phyloP scores from a whole-genome alignment of 2,888 invertebrate genomes.

The Xanthia icteritia region DNA sequence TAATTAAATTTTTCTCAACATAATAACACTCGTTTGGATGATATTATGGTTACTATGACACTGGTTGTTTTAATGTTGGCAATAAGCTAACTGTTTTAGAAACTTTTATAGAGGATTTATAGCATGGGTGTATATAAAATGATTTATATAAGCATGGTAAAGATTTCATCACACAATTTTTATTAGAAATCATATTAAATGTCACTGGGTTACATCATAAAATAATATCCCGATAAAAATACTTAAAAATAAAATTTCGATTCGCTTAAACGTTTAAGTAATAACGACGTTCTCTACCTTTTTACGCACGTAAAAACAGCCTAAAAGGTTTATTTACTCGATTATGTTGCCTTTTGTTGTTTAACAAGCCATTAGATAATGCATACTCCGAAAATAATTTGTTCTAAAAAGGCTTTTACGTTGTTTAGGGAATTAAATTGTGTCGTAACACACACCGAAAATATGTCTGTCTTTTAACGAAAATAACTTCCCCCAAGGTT shows the following conservation, averaged over 20 bases:
- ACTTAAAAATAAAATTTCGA: slow-evolving; percentile 45
- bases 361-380: slow-evolving; percentile 69
- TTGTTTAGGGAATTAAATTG: slow-evolving; percentile 50
- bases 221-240: slow-evolving; percentile 34
- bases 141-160: slow-evolving; percentile 14
- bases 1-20: too few relatives aligned
- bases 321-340: slow-evolving; percentile 73
- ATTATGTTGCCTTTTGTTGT: slow-evolving; percentile 70
- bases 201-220: slow-evolving; percentile 17
- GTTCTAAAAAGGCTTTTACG: slow-evolving; percentile 53
- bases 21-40: too few relatives aligned
- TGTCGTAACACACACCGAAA: slow-evolving; percentile 49
- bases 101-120: too few relatives aligned
- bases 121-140: too few relatives aligned
- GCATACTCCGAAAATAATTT: slow-evolving; percentile 59
- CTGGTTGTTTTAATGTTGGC: too few relatives aligned
- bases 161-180: background rate
- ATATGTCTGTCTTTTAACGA: slow-evolving; percentile 40
- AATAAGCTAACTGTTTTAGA: too few relatives aligned
- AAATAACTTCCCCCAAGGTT: slow-evolving; percentile 42
- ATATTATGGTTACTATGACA: too few relatives aligned
- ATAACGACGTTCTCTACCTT: slow-evolving; percentile 66
- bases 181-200: slow-evolving; percentile 8
- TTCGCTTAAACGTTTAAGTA: slow-evolving; percentile 58
- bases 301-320: slow-evolving; percentile 69